phyloP scores from a whole-genome alignment of 2,113 vertebrate genomes.

The Caranx melampygus region DNA sequence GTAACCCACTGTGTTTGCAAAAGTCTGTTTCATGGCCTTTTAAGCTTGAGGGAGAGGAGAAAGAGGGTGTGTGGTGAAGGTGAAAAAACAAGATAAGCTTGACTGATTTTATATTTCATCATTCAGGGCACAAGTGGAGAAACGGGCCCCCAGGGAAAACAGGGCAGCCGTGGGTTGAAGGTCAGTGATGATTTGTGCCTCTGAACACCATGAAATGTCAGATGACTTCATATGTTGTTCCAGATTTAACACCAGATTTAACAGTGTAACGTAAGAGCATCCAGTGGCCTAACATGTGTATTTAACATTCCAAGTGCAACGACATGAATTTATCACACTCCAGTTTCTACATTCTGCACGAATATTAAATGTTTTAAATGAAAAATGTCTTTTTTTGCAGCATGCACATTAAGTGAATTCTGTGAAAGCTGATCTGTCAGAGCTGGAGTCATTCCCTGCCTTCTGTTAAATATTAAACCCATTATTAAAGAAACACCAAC shows the following conservation, averaged over 20 bases:
- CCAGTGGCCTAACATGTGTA: neutral
- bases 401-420: no score
- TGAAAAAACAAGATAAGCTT: slow-evolving; percentile 6
- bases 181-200: slow-evolving; percentile 72
- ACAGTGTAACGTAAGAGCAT: slow-evolving; percentile 33
- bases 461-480: neutral
- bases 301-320: neutral
- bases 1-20: neutral
- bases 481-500: neutral
- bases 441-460: neutral
- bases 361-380: neutral
- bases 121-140: slow-evolving; percentile 88
- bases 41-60: neutral
- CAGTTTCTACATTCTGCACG: neutral
- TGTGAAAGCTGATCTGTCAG: neutral
- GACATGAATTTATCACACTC: neutral
- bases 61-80: neutral
- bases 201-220: slow-evolving; percentile 20
- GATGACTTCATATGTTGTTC: slow-evolving; percentile 55
- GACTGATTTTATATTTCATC: slow-evolving; percentile 50
- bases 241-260: neutral
- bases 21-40: slow-evolving; percentile 3
- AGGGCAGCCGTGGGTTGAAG: slow-evolving; percentile 87
- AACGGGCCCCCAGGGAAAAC: slow-evolving; percentile 81
- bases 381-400: neutral